phyloP scores from a whole-genome alignment of 2,113 vertebrate species.

The Paradoxurus hermaphroditus region DNA sequence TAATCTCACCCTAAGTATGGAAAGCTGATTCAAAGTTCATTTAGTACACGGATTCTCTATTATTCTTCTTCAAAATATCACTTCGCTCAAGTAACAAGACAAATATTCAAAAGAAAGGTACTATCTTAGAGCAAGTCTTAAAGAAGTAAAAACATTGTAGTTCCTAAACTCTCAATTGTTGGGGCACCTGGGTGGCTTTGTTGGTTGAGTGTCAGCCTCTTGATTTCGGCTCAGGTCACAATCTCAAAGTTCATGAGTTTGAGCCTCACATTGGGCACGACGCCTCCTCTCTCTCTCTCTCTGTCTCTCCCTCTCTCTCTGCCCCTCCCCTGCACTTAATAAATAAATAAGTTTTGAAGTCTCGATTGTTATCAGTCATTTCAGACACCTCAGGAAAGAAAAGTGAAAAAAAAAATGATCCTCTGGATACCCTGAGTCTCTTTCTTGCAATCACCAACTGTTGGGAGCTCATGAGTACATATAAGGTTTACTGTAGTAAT shows the following conservation, averaged over 20 bases:
- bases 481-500: conserved; percentile 10
- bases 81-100: neutral
- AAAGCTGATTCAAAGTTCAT: neutral
- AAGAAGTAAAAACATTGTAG: neutral
- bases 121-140: neutral
- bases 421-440: neutral
- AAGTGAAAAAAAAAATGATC: conserved; percentile 5
- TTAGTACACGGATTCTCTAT: neutral
- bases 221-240: too few relatives aligned
- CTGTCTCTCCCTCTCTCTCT: too few relatives aligned
- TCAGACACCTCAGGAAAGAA: neutral
- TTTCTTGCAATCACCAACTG: neutral
- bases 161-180: neutral
- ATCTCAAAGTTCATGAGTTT: too few relatives aligned
- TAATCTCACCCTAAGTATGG: neutral
- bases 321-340: too few relatives aligned
- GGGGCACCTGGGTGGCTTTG: too few relatives aligned
- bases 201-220: too few relatives aligned
- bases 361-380: neutral
- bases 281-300: too few relatives aligned
- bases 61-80: neutral
- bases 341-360: neutral
- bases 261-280: too few relatives aligned
- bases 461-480: neutral
- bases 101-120: neutral